These are phyloP conservation scores for Muraenolepis orangiensis DNA, from an alignment of 2,797 vertebrate genomes.

Conservation along the genomic window DNA sequence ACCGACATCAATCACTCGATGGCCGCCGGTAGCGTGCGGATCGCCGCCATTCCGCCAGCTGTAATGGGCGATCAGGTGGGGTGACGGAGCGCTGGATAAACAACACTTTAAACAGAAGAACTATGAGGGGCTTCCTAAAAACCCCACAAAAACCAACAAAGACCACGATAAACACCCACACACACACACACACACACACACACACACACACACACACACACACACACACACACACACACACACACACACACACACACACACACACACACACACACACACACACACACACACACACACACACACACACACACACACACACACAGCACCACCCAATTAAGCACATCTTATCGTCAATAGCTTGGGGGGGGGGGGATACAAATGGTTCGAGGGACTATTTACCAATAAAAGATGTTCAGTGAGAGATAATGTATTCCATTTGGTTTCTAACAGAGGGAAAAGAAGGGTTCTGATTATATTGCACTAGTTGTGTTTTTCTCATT, in stretches of 20 bases:
- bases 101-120: not conserved
- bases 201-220: no score
- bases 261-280: no score
- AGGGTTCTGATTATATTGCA: not conserved
- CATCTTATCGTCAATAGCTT: not conserved
- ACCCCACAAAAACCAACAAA: not conserved
- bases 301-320: no score
- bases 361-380: not conserved
- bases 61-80: not conserved
- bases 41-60: not conserved
- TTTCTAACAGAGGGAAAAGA: not conserved
- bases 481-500: not conserved
- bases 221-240: not conserved
- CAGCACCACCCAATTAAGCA: not conserved
- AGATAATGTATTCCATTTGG: not conserved
- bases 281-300: no score
- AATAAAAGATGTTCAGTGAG: not conserved
- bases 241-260: not conserved
- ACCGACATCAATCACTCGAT: not conserved
- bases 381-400: not conserved
- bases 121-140: not conserved
- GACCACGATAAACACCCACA: not conserved
- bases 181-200: not conserved
- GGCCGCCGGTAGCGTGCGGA: not conserved
- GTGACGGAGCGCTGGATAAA: not conserved